Conservation (phyloP, 2,888 invertebrate species). For the Ptychoptera contaminata region DNA sequence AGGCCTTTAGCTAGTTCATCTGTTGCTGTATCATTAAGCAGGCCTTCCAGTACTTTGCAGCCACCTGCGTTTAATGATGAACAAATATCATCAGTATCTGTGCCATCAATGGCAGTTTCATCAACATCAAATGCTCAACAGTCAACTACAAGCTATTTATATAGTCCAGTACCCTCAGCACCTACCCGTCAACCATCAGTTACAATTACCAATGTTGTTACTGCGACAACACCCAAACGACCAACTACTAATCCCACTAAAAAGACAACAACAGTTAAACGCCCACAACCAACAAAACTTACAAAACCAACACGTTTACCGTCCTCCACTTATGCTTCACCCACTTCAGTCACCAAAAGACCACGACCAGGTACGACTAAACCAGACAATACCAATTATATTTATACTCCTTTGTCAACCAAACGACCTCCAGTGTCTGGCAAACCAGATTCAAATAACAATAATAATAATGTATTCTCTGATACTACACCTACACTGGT, state of each 20-base stretch:
- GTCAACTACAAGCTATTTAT: conserved; percentile 34
- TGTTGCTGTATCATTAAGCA: too few species aligned
- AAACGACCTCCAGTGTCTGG: conserved; percentile 1
- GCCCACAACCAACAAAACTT: conserved; percentile 14
- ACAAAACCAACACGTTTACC: conserved; percentile 17
- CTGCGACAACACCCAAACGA: neutral
- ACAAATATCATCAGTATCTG: too few species aligned
- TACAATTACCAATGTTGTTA: conserved; percentile 4
- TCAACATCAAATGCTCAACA: conserved; percentile 4
- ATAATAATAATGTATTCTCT: too few species aligned
- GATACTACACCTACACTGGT: conserved; percentile 13
- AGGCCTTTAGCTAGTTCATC: too few species aligned
- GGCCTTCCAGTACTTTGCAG: too few species aligned
- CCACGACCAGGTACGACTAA: conserved; percentile 6
- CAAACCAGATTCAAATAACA: too few species aligned
- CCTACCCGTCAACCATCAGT: conserved; percentile 1
- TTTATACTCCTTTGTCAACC: neutral
- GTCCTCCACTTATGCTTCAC: conserved; percentile 34
- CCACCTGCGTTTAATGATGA: too few species aligned
- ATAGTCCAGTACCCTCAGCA: conserved; percentile 21
- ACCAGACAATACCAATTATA: neutral
- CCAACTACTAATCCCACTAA: conserved; percentile 10
- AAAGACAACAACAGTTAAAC: conserved; percentile 11
- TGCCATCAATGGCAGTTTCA: neutral
- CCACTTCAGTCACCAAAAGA: conserved; percentile 10